Evolutionary conservation across 2,888 invertebrate genomes (phyloP), one percentile per base, ranked within the genome.

Genomic region (Cyaniris semiargus): DNA sequence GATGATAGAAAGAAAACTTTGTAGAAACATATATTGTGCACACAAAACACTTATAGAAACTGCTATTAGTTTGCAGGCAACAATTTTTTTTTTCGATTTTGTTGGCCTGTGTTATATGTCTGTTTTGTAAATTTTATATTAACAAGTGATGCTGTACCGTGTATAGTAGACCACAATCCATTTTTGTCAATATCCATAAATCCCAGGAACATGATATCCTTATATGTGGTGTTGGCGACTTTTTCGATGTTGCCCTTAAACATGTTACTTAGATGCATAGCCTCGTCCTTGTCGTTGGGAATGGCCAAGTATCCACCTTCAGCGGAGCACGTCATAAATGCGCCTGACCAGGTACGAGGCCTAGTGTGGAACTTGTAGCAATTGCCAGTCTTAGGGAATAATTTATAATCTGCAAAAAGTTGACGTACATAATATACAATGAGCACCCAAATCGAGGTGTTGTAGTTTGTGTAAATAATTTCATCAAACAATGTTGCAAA

Each of bases 251-350:
- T 76, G 13, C 38, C 3, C 3, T 66, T 66, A 23, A 66, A 76
- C 15, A 76, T 23, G 13, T 27, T 66, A 5, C n/a, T 60, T 23
- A 76, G 34, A 21, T 38, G 5, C 2, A 23, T 38, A 6, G 66
- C 76, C 21, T 76, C 76, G 7, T 76, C 66, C 18, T 44, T 66
- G 38, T 66, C 18, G 23, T 76, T 66, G 10, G 60, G 23, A 3
- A 60, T 66, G 1, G 76, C 76, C 23, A 76, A 66, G 23, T 76
- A 44, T 21, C 76, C 76, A 1, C 76, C 76, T 44, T 76, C 76
- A 18, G 76, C 76, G 10, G 38, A 60, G 44, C 76, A 76, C 6
- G 44, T 34, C 38, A 7, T 38, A 10, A 18, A 76, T 8, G 76
- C 76, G 0, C 8, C 38, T 0, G 60, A 21, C 60, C 60, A 76